phyloP scores from a whole-genome alignment of 2,888 invertebrate genomes.

The Lepidocyrtoides sp. region DNA sequence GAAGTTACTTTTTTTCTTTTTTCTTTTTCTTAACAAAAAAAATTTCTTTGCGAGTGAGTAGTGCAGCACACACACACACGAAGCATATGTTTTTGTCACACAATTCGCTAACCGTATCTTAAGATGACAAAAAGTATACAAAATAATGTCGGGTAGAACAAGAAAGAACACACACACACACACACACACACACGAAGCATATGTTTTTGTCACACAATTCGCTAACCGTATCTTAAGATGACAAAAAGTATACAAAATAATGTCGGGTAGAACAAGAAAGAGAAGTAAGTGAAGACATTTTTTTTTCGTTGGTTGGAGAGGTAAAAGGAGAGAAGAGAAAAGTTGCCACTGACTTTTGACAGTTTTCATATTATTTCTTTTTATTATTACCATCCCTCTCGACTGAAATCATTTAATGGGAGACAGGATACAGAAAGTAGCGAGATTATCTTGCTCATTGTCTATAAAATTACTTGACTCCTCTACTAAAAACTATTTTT shows the following conservation, averaged over 20 bases:
- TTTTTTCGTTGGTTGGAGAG: background rate
- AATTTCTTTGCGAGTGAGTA: no score
- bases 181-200: background rate
- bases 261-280: background rate
- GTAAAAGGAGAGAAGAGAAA: slow-evolving; percentile 47
- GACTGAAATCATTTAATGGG: slow-evolving; percentile 78
- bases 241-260: no score
- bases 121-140: no score
- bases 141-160: background rate
- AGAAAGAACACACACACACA: background rate
- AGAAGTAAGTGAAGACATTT: no score
- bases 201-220: no score
- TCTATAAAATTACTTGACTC: slow-evolving; percentile 76
- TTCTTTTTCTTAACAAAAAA: background rate
- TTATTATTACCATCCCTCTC: slow-evolving; percentile 76
- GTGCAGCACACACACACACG: no score
- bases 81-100: slow-evolving; percentile 74
- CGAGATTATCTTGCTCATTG: slow-evolving; percentile 77
- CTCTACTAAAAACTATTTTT: no score
- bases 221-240: no score
- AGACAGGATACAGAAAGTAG: slow-evolving; percentile 62
- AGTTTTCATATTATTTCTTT: slow-evolving; percentile 77
- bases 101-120: no score
- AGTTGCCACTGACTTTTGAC: slow-evolving; percentile 79
- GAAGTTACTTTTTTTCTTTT: background rate